Evolutionary conservation across 2,888 invertebrate genomes (phyloP), one percentile per base, ranked within the genome.

Genomic region (Euzophera pinguis): DNA sequence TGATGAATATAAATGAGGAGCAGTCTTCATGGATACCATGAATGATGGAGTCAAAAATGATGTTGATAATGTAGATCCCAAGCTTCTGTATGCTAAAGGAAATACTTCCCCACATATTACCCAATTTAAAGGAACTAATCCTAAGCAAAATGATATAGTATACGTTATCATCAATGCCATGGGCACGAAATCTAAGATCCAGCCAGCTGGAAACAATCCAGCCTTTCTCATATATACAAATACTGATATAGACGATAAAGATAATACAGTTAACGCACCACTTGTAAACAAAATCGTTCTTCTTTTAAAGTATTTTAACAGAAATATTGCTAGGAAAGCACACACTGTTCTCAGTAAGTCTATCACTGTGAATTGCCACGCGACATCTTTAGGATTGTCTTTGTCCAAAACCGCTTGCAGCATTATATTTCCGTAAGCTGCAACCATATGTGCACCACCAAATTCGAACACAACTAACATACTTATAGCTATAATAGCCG

Each of bases 341-440:
- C 92, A 92, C 0, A 93, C 53, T 1, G 94, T 87, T 47, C 95
- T 85, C 0, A 94, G 82, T n/a, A 91, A 61, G 58, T 95, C 95
- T 59, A 95, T 91, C 2, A 93, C 79, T 13, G 94, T 89, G 49
- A 94, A 94, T 55, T 93, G 93, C 75, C 85, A 88, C 5, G 83
- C 77, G 0, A 90, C 88, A 17, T 89, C 82, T 35, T 76, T 78
- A 0, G 79, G 67, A 1, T 78, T 65, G 0, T 68, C 57, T 59
- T 88, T 89, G 34, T 87, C 65, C 48, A 90, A 67, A 32, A 89
- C 82, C 1, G 81, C 76, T 68, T 81, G 78, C 0, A 90, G 69
- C 32, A 90, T 89, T n/a, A 75, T 70, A 60, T 86, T 89, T 0
- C 88, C 89, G 35, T 89, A 90, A 0, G 88, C 89, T 1, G 89